These are phyloP conservation scores for Puntigrus tetrazona DNA, from an alignment of 2,113 vertebrate species.

Conservation along the genomic window DNA sequence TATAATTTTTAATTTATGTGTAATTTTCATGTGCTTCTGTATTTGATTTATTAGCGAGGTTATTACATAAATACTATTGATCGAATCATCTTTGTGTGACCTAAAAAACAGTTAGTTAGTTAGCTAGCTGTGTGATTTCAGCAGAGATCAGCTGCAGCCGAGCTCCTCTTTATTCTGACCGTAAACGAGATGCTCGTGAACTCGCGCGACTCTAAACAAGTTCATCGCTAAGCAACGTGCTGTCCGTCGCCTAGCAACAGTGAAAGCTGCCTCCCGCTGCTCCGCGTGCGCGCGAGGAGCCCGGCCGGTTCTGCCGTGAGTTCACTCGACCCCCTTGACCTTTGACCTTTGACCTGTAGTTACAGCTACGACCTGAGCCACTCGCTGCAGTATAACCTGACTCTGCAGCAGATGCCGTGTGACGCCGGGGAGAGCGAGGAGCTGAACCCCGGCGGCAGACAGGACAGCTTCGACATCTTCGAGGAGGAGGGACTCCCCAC, in stretches of 20 bases:
- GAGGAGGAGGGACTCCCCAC: constrained; percentile 92
- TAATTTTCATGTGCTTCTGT: no score
- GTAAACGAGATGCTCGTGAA: no score
- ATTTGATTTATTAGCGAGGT: no score
- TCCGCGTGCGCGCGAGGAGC: not conserved
- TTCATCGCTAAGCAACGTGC: not conserved
- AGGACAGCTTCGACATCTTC: constrained; percentile 97
- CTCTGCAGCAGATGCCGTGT: constrained; percentile 83
- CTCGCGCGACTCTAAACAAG: not conserved
- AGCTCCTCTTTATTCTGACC: no score
- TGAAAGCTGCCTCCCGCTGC: not conserved
- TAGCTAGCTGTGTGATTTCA: no score
- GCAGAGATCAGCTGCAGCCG: no score
- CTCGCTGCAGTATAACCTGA: constrained; percentile 96
- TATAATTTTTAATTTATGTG: no score
- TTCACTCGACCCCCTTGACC: constrained; percentile 32
- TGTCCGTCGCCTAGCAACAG: not conserved
- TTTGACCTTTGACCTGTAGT: constrained; percentile 70
- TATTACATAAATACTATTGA: no score
- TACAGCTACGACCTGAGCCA: constrained; percentile 98
- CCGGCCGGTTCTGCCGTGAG: not conserved
- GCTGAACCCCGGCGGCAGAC: constrained; percentile 72
- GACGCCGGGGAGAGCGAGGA: constrained; percentile 78
- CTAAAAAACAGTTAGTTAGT: not conserved
- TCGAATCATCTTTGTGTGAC: no score